Percentiles rank a stretch among this genome's conserved stretches.
These are phyloP conservation scores for Adelognathus sp. DNA, from an alignment of 2,888 invertebrate species.

Conservation along the genomic window DNA sequence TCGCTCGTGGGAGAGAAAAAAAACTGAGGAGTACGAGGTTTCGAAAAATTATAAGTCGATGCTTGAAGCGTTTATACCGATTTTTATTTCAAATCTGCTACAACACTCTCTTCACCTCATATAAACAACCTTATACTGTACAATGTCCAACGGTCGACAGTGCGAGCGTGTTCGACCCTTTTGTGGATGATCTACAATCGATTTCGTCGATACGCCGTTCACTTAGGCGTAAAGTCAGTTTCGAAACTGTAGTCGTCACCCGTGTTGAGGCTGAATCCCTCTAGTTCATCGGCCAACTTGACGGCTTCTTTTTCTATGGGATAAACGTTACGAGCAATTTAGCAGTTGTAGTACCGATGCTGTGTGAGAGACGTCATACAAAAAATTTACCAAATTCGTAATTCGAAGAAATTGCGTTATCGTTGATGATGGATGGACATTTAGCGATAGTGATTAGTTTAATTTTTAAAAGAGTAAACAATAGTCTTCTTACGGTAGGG, in stretches of 20 bases:
- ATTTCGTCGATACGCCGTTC: conserved; percentile 9
- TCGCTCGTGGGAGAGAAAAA: not conserved
- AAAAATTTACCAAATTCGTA: not conserved
- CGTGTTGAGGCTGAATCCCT: conserved; percentile 83
- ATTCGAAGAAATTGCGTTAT: not conserved
- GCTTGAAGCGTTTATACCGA: not conserved
- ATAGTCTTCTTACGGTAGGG: no score
- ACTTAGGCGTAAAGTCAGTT: conserved; percentile 81
- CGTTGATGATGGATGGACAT: not conserved
- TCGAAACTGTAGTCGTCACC: conserved; percentile 85
- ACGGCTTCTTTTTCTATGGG: conserved; percentile 85
- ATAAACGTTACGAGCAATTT: not conserved
- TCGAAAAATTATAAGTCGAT: not conserved
- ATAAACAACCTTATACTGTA: conserved; percentile 29
- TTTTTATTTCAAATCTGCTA: not conserved
- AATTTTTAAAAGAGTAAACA: no score
- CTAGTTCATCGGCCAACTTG: conserved; percentile 85
- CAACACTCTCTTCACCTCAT: not conserved
- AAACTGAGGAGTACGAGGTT: not conserved
- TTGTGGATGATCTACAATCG: not conserved
- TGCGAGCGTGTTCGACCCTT: not conserved
- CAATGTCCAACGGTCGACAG: conserved; percentile 29
- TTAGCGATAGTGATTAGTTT: no score
- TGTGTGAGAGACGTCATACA: not conserved
- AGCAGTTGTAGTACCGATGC: not conserved